Conservation (phyloP, 2,797 vertebrate genomes). For the Borostomias antarcticus region DNA sequence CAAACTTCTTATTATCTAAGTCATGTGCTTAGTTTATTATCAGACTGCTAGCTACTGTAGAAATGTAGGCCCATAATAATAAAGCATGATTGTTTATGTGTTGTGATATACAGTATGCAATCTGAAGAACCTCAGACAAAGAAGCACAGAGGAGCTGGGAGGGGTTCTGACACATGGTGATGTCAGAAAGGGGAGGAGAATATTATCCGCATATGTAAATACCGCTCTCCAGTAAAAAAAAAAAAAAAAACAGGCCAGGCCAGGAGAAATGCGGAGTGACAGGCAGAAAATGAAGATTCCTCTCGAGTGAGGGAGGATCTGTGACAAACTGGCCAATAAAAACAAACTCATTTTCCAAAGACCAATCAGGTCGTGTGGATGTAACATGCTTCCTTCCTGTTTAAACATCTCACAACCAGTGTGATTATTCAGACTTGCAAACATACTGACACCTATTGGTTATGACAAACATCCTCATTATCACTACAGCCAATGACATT, state of each 20-base stretch:
- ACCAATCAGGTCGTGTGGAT: constrained; percentile 28
- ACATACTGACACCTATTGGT: constrained; percentile 46
- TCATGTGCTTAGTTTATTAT: too few relatives aligned
- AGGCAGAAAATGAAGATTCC: constrained; percentile 64
- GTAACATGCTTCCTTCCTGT: constrained; percentile 44
- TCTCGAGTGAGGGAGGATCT: constrained; percentile 40
- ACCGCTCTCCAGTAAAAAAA: constrained; percentile 48
- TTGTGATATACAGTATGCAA: constrained; percentile 52
- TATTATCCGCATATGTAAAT: constrained; percentile 66
- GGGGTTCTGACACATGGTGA: constrained; percentile 61
- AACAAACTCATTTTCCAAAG: constrained; percentile 38
- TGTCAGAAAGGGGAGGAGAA: constrained; percentile 50
- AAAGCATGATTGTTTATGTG: constrained; percentile 27
- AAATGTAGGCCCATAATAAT: background rate
- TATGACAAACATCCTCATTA: constrained; percentile 17
- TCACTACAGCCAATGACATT: background rate
- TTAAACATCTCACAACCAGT: constrained; percentile 12
- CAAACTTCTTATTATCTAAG: background rate
- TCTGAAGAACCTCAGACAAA: constrained; percentile 67
- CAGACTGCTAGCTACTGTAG: background rate
- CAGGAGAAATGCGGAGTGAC: constrained; percentile 63
- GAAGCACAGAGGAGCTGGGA: constrained; percentile 55
- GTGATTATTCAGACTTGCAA: constrained; percentile 18
- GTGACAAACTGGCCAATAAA: constrained; percentile 34
- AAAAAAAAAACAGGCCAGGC: constrained; percentile 53